These are phyloP conservation scores for Strigamia crassipes DNA, from an alignment of 2,888 invertebrate genomes.

Conservation along the genomic window DNA sequence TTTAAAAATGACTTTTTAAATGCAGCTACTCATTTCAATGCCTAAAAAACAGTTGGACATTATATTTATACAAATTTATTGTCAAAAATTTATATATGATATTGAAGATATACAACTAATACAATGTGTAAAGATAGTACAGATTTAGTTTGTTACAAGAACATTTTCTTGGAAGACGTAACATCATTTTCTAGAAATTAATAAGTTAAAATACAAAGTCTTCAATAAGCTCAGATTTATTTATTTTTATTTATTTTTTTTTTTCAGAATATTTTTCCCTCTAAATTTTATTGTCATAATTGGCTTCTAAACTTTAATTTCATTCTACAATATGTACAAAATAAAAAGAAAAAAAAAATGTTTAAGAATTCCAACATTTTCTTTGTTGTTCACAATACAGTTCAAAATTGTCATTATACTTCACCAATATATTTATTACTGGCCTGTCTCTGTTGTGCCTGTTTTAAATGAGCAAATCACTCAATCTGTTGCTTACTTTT, in stretches of 20 bases:
- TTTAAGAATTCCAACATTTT: not conserved
- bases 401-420: not conserved
- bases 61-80: conserved; percentile 31
- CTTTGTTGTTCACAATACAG: not conserved
- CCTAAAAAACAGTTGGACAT: not conserved
- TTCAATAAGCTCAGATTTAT: not conserved
- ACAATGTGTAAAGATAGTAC: conserved; percentile 29
- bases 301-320: not conserved
- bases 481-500: conserved; percentile 16
- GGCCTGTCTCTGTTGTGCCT: not conserved
- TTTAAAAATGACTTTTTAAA: too few species aligned
- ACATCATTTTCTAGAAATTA: conserved; percentile 6
- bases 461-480: conserved; percentile 13
- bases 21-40: too few species aligned
- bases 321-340: conserved; percentile 34
- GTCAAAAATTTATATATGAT: conserved; percentile 17
- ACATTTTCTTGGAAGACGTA: conserved; percentile 8
- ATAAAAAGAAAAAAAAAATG: conserved; percentile 5
- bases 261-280: not conserved
- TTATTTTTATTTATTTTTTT: not conserved
- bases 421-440: not conserved
- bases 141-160: conserved; percentile 11
- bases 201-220: conserved; percentile 37
- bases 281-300: not conserved
- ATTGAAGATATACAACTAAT: conserved; percentile 24